Conservation (phyloP, 2,797 vertebrate genomes). For the Tangara arthus region DNA sequence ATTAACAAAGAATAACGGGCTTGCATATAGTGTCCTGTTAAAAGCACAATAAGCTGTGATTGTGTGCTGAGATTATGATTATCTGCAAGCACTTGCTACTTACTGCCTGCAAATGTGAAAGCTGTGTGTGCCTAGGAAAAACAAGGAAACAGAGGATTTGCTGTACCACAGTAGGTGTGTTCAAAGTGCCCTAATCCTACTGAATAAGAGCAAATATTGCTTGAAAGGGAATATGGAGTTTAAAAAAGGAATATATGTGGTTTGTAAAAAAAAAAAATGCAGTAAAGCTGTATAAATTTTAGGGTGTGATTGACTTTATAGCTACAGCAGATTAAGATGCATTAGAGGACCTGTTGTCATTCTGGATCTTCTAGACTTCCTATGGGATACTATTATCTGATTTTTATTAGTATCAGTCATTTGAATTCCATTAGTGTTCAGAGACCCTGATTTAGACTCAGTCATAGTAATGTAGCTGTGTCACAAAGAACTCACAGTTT, state of each 20-base stretch:
- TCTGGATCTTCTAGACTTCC: neutral
- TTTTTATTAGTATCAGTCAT: neutral
- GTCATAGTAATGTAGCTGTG: neutral
- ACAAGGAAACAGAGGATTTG: conserved; percentile 52
- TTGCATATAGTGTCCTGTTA: conserved; percentile 32
- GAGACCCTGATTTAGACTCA: neutral
- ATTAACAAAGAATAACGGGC: conserved; percentile 40
- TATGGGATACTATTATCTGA: neutral
- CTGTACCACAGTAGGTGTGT: neutral
- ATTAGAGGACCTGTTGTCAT: neutral
- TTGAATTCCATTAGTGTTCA: conserved; percentile 9
- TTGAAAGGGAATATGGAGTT: neutral
- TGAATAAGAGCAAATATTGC: neutral
- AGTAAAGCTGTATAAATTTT: neutral
- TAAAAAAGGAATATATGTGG: neutral
- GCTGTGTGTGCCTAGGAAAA: neutral
- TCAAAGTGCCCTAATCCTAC: neutral
- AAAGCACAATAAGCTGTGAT: conserved; percentile 53
- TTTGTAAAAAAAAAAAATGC: neutral
- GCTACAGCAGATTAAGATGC: neutral
- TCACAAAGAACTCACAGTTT: neutral
- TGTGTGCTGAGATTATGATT: conserved; percentile 27
- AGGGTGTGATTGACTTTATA: neutral
- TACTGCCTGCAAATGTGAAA: conserved; percentile 27
- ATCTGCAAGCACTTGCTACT: conserved; percentile 21